phyloP scores from a whole-genome alignment of 2,888 invertebrate species.

The Artemia sp. region DNA sequence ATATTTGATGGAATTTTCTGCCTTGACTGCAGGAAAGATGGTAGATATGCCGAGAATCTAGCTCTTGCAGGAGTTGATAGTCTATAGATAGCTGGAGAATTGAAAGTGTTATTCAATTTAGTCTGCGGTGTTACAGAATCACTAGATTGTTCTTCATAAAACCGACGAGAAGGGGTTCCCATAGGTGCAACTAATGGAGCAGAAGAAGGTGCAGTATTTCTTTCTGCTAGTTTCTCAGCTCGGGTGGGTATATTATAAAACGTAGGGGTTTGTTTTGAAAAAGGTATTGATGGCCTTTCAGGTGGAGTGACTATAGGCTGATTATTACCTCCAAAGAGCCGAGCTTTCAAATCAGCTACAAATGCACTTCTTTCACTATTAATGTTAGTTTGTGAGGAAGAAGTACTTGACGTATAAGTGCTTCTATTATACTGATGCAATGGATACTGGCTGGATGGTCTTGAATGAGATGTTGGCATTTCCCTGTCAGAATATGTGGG shows the following conservation, averaged over 20 bases:
- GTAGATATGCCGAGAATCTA: background rate
- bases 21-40: background rate
- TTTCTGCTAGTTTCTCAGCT: no score
- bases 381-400: background rate
- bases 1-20: background rate
- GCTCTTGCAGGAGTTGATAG: background rate
- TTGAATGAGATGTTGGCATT: no score
- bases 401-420: background rate
- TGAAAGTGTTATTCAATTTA: background rate
- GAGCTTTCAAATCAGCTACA: slow-evolving; percentile 12
- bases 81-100: slow-evolving; percentile 5
- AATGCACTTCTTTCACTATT: background rate
- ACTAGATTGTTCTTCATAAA: slow-evolving; percentile 9
- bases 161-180: slow-evolving; percentile 1
- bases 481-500: no score
- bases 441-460: no score
- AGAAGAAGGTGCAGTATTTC: no score
- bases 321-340: background rate
- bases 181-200: background rate
- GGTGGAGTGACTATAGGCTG: background rate
- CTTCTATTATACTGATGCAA: no score
- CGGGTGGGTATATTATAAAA: background rate
- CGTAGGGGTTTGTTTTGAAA: background rate
- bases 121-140: background rate
- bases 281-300: background rate